These are phyloP conservation scores for Bombus ignitus DNA, from an alignment of 1,140 invertebrate genomes.

Conservation along the genomic window DNA sequence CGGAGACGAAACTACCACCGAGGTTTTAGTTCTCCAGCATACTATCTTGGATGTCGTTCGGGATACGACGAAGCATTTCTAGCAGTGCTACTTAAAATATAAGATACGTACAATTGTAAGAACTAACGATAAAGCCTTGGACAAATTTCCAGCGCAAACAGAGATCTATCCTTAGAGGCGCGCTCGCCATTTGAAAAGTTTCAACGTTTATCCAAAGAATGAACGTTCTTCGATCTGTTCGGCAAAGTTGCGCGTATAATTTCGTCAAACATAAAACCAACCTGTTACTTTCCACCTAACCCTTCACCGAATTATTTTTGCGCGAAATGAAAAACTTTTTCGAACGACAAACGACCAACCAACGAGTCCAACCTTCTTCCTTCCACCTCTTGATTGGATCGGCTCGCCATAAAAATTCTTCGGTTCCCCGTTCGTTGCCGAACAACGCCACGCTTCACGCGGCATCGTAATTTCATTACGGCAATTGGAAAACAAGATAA, in stretches of 20 bases:
- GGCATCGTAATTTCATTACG: constrained; percentile 15
- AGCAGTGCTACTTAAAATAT: no score
- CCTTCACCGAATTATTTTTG: neutral
- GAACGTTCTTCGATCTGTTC: neutral
- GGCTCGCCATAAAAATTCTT: neutral
- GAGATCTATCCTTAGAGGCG: no score
- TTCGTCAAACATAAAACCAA: neutral
- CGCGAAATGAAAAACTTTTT: neutral
- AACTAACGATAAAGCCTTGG: no score
- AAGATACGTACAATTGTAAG: no score
- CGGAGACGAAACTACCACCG: no score
- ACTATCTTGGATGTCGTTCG: no score
- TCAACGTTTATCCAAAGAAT: neutral
- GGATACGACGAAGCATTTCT: no score
- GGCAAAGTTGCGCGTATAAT: neutral
- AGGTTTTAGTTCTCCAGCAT: no score
- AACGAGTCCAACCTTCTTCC: neutral
- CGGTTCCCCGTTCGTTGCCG: neutral
- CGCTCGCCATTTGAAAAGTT: neutral
- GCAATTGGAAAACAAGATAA: constrained; percentile 9
- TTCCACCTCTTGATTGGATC: no score
- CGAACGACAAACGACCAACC: neutral
- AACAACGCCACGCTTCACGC: neutral
- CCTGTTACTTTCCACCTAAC: neutral
- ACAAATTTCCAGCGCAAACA: no score